phyloP scores from a whole-genome alignment of 2,113 vertebrate species.

The Erythrocercus mccallii region DNA sequence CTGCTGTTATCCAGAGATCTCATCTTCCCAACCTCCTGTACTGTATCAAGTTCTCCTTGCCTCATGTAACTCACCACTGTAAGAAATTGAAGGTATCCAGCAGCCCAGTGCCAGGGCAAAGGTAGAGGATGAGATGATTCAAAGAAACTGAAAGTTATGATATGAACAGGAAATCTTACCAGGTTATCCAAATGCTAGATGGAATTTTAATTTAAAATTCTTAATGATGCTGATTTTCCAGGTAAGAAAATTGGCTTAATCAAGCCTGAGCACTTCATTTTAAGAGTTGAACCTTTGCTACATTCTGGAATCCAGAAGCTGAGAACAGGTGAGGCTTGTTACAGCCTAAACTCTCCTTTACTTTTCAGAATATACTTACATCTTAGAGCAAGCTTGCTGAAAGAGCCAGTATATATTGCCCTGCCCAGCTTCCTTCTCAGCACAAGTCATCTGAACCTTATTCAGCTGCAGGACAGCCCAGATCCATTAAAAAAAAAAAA shows the following conservation, averaged over 20 bases:
- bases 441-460: background rate
- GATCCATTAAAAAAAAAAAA: fast-evolving
- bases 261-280: background rate
- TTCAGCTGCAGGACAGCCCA: background rate
- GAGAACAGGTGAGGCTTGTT: background rate
- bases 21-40: background rate
- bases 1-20: background rate
- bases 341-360: background rate
- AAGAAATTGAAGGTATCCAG: background rate
- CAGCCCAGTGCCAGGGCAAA: background rate
- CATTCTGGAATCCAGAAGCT: background rate
- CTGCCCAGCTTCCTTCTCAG: background rate
- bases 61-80: background rate
- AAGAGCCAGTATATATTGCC: background rate
- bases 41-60: background rate
- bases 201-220: background rate
- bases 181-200: background rate
- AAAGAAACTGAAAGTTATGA: background rate
- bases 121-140: background rate
- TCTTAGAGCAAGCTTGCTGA: background rate
- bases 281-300: background rate
- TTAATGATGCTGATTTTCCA: background rate
- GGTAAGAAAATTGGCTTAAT: background rate
- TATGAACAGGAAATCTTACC: background rate
- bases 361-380: background rate